Evolutionary conservation across 2,797 vertebrate genomes (phyloP).

Genomic region (Corythornis leucogaster): DNA sequence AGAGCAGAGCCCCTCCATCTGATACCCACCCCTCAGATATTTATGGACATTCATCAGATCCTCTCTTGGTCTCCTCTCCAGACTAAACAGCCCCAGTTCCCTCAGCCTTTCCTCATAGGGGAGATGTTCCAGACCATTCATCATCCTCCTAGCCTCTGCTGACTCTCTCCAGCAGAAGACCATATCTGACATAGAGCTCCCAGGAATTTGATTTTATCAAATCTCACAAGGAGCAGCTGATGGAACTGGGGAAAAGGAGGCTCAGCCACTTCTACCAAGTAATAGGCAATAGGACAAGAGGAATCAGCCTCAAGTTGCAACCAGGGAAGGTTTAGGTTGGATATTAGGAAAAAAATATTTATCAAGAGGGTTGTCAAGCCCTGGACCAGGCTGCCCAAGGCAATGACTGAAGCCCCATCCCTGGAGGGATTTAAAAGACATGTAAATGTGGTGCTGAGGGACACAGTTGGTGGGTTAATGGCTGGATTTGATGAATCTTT

Average conservation of each 20-base stretch:
- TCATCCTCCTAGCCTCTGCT: too few relatives aligned
- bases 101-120: too few relatives aligned
- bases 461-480: not conserved
- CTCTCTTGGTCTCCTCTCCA: too few relatives aligned
- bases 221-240: not conserved
- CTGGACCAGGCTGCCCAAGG: not conserved
- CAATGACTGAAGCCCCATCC: not conserved
- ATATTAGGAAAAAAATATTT: not conserved
- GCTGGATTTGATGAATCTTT: not conserved
- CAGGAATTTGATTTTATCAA: not conserved
- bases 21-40: too few relatives aligned
- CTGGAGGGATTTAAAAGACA: not conserved
- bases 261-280: not conserved
- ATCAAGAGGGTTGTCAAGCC: not conserved
- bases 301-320: not conserved
- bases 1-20: too few relatives aligned
- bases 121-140: too few relatives aligned
- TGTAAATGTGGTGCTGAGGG: not conserved
- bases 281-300: not conserved
- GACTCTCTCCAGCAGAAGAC: too few relatives aligned
- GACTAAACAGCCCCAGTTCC: too few relatives aligned
- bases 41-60: too few relatives aligned
- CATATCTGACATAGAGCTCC: not conserved
- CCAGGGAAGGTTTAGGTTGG: not conserved
- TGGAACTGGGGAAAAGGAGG: not conserved